Evolutionary conservation across 2,797 vertebrate species (phyloP), one percentile per base, ranked within the genome.

Genomic region (Aphelocoma californica): DNA sequence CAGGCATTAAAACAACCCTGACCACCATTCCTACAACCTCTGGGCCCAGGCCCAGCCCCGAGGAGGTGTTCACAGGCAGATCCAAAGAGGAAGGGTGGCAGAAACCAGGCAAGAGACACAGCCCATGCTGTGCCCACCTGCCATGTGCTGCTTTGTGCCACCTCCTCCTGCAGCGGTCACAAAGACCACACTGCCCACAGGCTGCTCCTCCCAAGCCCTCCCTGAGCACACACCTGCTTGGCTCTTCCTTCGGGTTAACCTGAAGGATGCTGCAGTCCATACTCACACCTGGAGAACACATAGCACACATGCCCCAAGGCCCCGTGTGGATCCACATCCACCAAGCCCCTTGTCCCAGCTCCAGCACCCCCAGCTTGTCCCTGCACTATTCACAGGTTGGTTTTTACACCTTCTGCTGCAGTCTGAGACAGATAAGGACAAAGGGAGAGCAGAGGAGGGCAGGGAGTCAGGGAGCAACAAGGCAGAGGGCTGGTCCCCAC

Each of bases 151-250:
- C 47, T 78, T 24, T 61, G 53, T 10, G 23, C 0, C 1, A 38
- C 20, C 65, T 36, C 51, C 45, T 40, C 56, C 40, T 40, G 10
- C 47, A 53, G 36, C 60, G 73, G 42, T 13, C 21, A 45, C 25
- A 34, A 57, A 70, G 29, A 12, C 25, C 8, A 0, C 1, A 0
- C 1, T n/a, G 34, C 23, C 29, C 0, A 0, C 38, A 28, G 66
- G n/a, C 53, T 50, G 29, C 26, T 45, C 14, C 29, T 47, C 74
- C 25, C 51, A 9, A 31, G 29, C 45, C 47, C 40, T 29, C 53
- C 75, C 57, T 42, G 47, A 18, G 34, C 24, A 26, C 36, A 16
- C 71, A 32, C 5, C 44, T 19, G 61, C 34, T 8, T 12, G 19
- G 16, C 32, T 50, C 28, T 56, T 40, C 78, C 60, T 42, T 15